Evolutionary conservation across 1,140 invertebrate species (phyloP), one percentile per base, ranked within the genome.

Genomic region (Scaptodrosophila lebanonensis): DNA sequence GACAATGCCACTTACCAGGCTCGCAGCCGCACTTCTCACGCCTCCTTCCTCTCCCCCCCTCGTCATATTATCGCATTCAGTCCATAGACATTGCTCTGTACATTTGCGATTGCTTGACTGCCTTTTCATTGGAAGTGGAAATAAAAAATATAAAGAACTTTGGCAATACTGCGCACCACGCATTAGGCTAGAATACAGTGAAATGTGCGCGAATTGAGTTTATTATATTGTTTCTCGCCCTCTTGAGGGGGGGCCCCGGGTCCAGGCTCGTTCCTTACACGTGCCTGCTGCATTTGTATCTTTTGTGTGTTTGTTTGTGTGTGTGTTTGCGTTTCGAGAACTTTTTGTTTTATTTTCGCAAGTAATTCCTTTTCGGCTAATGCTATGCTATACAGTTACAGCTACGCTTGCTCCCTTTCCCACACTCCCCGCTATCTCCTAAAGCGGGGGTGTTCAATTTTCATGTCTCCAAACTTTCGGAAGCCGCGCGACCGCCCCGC

Each of bases 301-400:
- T 73, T 79, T 72, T 58, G 38, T 60, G 47, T 61, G 58, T 43
- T 75, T 57, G n/a, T n/a, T n/a, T n/a, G n/a, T n/a, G n/a, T n/a
- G n/a, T n/a, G n/a, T n/a, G n/a, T n/a, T n/a, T n/a, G n/a, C n/a
- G n/a, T n/a, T n/a, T n/a, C n/a, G n/a, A n/a, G n/a, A n/a, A n/a
- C n/a, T 76, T 66, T 76, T 76, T 76, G 66, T 48, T 68, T 73
- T 79, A 65, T 63, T 77, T 72, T 59, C 38, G 63, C 63, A 63
- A 77, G 63, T 61, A 70, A 71, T 77, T 71, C 67, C 63, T 45
- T 58, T 63, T 59, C 59, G 73, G 64, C 73, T 79, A 77, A 77
- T 79, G 58, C 73, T 51, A 30, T 59, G 51, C 71, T 50, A 63
- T 57, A 48, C 20, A 49, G 43, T 56, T 38, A 38, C 8, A 25